A percentile compares a stretch with the other conserved stretches of the same genome.
These are phyloP conservation scores for Nyctereutes procyonoides DNA, from an alignment of 2,113 vertebrate genomes.

Conservation along the genomic window DNA sequence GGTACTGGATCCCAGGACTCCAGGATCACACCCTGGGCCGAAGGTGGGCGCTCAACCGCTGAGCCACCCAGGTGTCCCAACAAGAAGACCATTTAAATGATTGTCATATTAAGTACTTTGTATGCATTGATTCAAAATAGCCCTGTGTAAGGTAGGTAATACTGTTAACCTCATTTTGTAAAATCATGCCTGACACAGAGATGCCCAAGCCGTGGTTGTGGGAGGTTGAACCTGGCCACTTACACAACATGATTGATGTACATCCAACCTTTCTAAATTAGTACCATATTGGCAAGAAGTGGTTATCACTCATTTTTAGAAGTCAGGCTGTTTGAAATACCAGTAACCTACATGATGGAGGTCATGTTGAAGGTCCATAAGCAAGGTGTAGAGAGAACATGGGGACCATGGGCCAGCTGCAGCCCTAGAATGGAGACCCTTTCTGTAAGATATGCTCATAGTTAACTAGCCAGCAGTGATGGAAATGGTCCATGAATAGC, in stretches of 20 bases:
- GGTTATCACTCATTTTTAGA: not conserved
- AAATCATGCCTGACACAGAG: not conserved
- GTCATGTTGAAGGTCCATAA: not conserved
- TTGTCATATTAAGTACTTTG: not conserved
- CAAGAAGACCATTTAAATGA: not conserved
- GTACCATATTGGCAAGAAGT: not conserved
- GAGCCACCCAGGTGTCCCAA: no score
- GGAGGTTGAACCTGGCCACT: not conserved
- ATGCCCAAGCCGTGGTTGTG: not conserved
- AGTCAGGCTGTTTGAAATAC: slow-evolving; percentile 10
- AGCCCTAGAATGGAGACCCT: not conserved
- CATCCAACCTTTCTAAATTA: not conserved
- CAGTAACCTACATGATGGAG: not conserved
- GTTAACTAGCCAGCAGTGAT: not conserved
- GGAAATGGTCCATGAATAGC: not conserved
- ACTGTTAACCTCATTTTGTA: not conserved
- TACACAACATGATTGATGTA: not conserved
- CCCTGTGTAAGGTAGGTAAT: not conserved
- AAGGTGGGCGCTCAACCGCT: no score
- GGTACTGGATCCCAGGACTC: no score
- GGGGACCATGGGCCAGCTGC: not conserved
- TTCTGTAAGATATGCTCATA: not conserved
- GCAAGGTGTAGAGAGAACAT: not conserved
- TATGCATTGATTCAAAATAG: not conserved
- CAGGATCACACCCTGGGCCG: no score